phyloP scores from a whole-genome alignment of 1,140 invertebrate species.

The Meloidogyne chitwoodi region DNA sequence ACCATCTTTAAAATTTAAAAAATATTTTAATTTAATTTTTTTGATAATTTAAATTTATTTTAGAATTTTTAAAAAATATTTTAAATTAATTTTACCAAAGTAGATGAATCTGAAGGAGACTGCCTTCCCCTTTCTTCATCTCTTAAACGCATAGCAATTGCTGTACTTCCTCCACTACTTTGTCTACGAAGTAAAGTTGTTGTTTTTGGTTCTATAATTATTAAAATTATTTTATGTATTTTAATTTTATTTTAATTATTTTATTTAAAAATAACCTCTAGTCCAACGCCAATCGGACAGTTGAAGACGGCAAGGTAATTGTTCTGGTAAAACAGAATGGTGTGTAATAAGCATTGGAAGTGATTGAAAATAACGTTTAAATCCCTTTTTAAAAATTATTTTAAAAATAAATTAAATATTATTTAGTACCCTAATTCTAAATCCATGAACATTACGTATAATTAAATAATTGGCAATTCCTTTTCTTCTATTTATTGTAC shows the following conservation, averaged over 20 bases:
- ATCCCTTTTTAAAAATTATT: conserved; percentile 1
- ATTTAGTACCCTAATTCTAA: conserved; percentile 26
- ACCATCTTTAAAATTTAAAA: background rate
- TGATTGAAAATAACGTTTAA: conserved; percentile 27
- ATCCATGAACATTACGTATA: conserved; percentile 26
- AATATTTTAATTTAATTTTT: background rate
- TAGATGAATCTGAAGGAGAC: background rate
- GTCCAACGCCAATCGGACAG: conserved; percentile 24
- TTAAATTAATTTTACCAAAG: too few relatives aligned
- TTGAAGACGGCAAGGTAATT: conserved; percentile 24
- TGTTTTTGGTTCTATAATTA: background rate
- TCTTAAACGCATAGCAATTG: background rate
- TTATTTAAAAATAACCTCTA: background rate
- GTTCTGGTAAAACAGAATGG: conserved; percentile 24
- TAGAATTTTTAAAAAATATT: too few relatives aligned
- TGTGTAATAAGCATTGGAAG: conserved; percentile 32
- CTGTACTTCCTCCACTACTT: conserved; percentile 13
- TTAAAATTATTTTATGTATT: too few relatives aligned
- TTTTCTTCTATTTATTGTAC: background rate
- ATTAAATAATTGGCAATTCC: conserved; percentile 31
- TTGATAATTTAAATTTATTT: background rate
- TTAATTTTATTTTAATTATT: too few relatives aligned
- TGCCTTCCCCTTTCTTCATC: background rate
- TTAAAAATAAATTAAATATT: background rate
- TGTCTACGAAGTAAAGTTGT: background rate